Evolutionary conservation across 92 coral and sea anemone genomes (phyloP), one percentile per base, ranked within the genome.

Genomic region (Palythoa grandis): DNA sequence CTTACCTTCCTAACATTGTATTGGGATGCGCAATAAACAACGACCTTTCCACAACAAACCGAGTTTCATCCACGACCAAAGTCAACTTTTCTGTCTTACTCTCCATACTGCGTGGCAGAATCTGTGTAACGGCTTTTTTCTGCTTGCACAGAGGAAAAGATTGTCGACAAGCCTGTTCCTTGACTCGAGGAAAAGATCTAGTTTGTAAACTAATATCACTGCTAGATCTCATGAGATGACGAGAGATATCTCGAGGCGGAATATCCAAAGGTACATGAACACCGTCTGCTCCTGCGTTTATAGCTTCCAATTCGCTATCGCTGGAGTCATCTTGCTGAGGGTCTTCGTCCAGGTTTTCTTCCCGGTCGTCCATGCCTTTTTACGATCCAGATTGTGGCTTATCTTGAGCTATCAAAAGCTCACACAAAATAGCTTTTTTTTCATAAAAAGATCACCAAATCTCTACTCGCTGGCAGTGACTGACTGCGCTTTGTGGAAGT

Each of bases 1-100:
- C 91, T 77, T 65, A 95, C 99, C 99, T 95, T 77, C 95, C 97
- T 13, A 96, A 85, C 99, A 96, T 96, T 50, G 99, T 96, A 83
- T 93, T 96, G 23, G 99, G 95, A 40, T 91, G 97, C 43, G 99
- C 95, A 11, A 87, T 89, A 86, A 96, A 96, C n/a, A 96, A 87
- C 60, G 94, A 91, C 74, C 95, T 90, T 17, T 96, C 99, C 4
- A 96, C 99, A 52, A 96, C 93, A 88, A 96, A 96, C 57, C 99
- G 88, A 15, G 99, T 96, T 37, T 92, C 98, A 75, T 96, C 99
- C 7, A 95, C 97, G 40, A 96, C 94, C 76, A 96, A 79, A 52
- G 97, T 96, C 90, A 96, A 79, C 74, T 96, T 96, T 65, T 95
- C 99, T 10, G 91, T 72, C 40, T 88, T 80, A 61, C 75, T 88